Base-by-base conservation (phyloP, 2,888 invertebrate species). In the Acanthosoma haemorrhoidale region DNA sequence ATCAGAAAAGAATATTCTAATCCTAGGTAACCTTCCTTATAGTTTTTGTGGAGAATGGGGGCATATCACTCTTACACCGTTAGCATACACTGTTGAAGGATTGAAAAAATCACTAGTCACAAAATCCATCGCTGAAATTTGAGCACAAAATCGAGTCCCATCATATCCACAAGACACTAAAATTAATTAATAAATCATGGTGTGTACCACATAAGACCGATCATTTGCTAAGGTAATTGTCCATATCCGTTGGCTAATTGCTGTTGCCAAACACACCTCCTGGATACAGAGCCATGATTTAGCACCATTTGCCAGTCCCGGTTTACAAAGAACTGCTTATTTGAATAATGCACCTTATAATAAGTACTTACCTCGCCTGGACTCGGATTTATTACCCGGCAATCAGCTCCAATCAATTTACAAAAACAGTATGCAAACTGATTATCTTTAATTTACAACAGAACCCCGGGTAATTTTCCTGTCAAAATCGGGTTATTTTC, bases 301-400 rank as follows among this genome's bases (percentile, higher is more conserved):
- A 61, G 38, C 29, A 29, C 15, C 25, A 4, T n/a, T 16, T 18
- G 16, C 25, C 21, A 4, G 25, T 41, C 39, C 41, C 39, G 18
- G 41, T 64, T 39, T 64, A 39, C 15, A 25, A 34, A 38, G 61
- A 34, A 38, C 36, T 9, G 11, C 61, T 61, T 64, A 64, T 64
- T 64, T 64, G 64, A 64, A 64, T 64, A 64, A 64, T 64, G 64
- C 64, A 41, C n/a, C 61, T 61, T 34, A 61, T 61, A 61, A 61
- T 61, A 61, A 36, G 34, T 61, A 38, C 61, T 61, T 61, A 61
- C 39, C 38, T 15, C 9, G 8, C 25, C 34, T n/a, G n/a, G 9
- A 38, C 16, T 29, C 5, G 41, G 41, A 64, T 41, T 64, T 64
- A 64, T 64, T 41, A 31, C 64, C 64, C 64, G 5, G 25, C 41